Conservation (phyloP, 64 coral and sea anemone species). For the Acropora tenuis region DNA sequence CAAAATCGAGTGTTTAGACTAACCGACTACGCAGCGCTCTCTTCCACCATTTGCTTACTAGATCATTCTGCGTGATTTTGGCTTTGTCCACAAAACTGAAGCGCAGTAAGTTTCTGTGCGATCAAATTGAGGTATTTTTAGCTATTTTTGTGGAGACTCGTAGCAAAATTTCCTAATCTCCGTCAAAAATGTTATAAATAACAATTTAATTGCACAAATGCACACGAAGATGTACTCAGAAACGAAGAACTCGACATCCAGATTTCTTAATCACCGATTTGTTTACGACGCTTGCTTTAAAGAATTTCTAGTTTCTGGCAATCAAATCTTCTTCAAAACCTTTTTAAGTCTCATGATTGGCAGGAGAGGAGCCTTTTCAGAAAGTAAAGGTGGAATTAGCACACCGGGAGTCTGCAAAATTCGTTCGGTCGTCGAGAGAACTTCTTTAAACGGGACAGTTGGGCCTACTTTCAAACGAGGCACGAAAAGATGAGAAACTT, state of each 20-base stretch:
- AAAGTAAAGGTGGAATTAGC: background rate
- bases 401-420: background rate
- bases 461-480: background rate
- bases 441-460: background rate
- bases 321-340: background rate
- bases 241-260: background rate
- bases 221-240: background rate
- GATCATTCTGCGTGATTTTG: slow-evolving; percentile 51
- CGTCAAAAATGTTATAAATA: background rate
- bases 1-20: background rate
- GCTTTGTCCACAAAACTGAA: background rate
- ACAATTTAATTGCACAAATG: slow-evolving; percentile 32
- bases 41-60: slow-evolving; percentile 14
- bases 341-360: background rate
- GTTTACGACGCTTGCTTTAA: background rate
- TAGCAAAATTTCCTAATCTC: background rate
- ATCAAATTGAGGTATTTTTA: background rate
- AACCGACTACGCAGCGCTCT: background rate
- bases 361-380: background rate
- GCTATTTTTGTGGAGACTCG: background rate
- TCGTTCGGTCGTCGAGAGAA: background rate
- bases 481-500: background rate
- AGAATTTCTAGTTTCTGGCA: background rate
- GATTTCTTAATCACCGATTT: background rate
- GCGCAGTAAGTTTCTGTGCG: background rate